These are phyloP conservation scores for Megalonaias nervosa DNA, from an alignment of 1,140 invertebrate genomes.

Conservation along the genomic window DNA sequence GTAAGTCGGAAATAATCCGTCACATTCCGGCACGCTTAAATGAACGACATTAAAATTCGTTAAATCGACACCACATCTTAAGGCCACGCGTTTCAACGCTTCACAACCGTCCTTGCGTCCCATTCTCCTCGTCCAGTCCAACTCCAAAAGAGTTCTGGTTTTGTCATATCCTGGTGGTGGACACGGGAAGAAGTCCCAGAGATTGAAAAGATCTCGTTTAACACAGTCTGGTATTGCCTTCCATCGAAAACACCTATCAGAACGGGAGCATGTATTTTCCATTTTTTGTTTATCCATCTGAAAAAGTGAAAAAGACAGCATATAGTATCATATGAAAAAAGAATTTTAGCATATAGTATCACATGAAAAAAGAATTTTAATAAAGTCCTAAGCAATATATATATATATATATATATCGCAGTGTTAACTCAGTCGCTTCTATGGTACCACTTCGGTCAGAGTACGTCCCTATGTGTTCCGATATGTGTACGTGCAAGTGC, in stretches of 20 bases:
- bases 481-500: too few species aligned
- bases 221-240: slow-evolving; percentile 21
- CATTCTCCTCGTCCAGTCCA: slow-evolving; percentile 27
- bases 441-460: too few species aligned
- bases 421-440: too few species aligned
- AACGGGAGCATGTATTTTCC: slow-evolving; percentile 24
- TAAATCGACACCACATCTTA: slow-evolving; percentile 30
- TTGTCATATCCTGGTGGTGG: slow-evolving; percentile 21
- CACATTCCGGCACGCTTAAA: slow-evolving; percentile 20
- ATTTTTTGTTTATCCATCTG: too few species aligned
- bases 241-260: slow-evolving; percentile 33
- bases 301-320: too few species aligned
- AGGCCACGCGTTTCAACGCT: slow-evolving; percentile 27
- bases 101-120: slow-evolving; percentile 26
- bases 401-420: too few species aligned
- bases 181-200: slow-evolving; percentile 34
- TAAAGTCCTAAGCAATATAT: too few species aligned
- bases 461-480: too few species aligned
- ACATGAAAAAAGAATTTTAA: too few species aligned
- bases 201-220: slow-evolving; percentile 21
- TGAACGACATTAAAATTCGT: slow-evolving; percentile 10
- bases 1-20: slow-evolving; percentile 19
- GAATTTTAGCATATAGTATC: too few species aligned
- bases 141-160: slow-evolving; percentile 24
- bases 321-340: too few species aligned